phyloP scores from a whole-genome alignment of 2,888 invertebrate genomes.

The Xestia rhomboidea region DNA sequence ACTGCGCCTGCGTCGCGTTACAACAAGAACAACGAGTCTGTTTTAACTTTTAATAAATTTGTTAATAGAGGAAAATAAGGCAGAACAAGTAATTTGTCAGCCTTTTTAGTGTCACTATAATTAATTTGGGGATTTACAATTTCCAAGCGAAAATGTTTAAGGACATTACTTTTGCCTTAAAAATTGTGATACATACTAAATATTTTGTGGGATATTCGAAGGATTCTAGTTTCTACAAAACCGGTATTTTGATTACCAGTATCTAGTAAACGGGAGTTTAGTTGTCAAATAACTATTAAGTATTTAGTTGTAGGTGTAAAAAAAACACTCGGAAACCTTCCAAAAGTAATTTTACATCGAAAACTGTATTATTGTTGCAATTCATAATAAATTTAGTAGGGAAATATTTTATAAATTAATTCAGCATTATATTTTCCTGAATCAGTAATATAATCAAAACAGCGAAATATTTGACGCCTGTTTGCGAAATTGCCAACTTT shows the following conservation, averaged over 20 bases:
- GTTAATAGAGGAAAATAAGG: constrained; percentile 21
- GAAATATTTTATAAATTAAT: background rate
- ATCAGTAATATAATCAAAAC: background rate
- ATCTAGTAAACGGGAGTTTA: background rate
- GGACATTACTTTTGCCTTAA: background rate
- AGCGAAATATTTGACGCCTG: background rate
- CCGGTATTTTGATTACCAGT: background rate
- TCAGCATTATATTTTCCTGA: background rate
- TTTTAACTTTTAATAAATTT: background rate
- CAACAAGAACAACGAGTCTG: too few species aligned
- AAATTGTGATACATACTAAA: background rate
- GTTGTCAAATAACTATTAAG: background rate
- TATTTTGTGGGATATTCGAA: background rate
- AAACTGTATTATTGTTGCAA: background rate
- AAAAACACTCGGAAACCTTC: background rate
- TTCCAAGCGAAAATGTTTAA: background rate
- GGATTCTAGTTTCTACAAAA: background rate
- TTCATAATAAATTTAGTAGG: background rate
- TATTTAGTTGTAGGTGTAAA: background rate
- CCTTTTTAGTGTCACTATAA: background rate
- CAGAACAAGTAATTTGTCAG: constrained; percentile 2
- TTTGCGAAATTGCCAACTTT: background rate
- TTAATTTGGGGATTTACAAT: constrained; percentile 1
- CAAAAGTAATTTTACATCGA: background rate
- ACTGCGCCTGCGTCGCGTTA: background rate